phyloP scores from a whole-genome alignment of 1,140 invertebrate species.

The Drosophila eugracilis region DNA sequence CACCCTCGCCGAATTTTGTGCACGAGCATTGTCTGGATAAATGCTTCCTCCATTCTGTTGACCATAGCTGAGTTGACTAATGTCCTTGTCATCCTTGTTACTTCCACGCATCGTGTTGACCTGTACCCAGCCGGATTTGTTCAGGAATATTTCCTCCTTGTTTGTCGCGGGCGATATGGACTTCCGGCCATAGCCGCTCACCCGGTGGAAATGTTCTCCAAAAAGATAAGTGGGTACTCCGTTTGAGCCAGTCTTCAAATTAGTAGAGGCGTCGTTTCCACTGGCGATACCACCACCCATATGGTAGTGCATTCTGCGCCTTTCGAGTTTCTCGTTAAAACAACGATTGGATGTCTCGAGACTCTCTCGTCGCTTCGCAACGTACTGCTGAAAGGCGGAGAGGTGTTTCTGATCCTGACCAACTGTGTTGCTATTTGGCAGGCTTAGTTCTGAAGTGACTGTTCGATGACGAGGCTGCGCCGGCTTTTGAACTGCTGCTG shows the following conservation, averaged over 20 bases:
- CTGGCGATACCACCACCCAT: conserved; percentile 53
- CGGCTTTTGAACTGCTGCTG: conserved; percentile 13
- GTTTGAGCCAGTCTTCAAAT: conserved; percentile 18
- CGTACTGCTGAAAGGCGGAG: conserved; percentile 78
- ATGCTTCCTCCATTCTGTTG: conserved; percentile 45
- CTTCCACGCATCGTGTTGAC: conserved; percentile 67
- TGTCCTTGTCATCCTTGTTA: conserved; percentile 44
- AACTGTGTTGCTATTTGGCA: conserved; percentile 4
- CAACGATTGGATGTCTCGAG: conserved; percentile 78
- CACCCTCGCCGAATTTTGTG: conserved; percentile 32
- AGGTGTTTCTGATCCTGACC: conserved; percentile 51
- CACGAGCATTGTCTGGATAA: conserved; percentile 15
- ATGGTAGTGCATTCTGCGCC: conserved; percentile 82
- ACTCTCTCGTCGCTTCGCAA: conserved; percentile 80
- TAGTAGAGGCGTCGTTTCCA: conserved; percentile 1
- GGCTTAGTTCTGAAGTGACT: conserved; percentile 25
- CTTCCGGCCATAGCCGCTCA: conserved; percentile 43
- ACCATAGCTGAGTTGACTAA: conserved; percentile 48
- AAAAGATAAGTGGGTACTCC: conserved; percentile 80
- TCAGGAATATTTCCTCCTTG: conserved; percentile 82
- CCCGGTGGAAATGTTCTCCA: conserved; percentile 68
- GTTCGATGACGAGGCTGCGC: conserved; percentile 33
- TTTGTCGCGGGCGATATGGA: conserved; percentile 46
- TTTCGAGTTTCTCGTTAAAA: conserved; percentile 84
- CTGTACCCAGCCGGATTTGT: conserved; percentile 84